A percentile compares a stretch with the other conserved stretches of the same genome.
These are phyloP conservation scores for Julus scanicus DNA, from an alignment of 2,888 invertebrate species.

Conservation along the genomic window DNA sequence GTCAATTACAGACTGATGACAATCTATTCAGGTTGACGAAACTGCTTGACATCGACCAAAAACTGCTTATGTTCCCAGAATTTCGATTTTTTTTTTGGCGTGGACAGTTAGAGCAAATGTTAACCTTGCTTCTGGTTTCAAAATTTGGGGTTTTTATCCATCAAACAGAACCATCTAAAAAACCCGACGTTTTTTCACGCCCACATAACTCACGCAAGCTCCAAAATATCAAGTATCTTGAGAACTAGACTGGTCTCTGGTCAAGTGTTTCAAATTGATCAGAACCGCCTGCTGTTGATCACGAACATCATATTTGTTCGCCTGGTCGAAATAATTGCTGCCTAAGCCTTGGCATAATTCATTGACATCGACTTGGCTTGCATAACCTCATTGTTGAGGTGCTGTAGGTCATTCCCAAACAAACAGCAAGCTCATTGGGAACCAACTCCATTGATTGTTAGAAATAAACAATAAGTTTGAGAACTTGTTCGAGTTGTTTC, in stretches of 20 bases:
- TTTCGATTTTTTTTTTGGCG: no score
- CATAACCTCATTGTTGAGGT: neutral
- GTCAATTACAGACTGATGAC: no score
- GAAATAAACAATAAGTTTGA: slow-evolving; percentile 14
- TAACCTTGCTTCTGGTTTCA: neutral
- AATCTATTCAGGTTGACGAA: no score
- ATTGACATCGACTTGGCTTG: slow-evolving; percentile 30
- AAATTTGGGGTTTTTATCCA: neutral
- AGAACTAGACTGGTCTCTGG: neutral
- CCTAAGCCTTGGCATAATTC: slow-evolving; percentile 20
- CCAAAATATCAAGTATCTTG: neutral
- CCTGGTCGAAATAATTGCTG: slow-evolving; percentile 15
- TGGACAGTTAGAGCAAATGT: neutral
- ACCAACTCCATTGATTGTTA: slow-evolving; percentile 8
- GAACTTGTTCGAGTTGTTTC: neutral
- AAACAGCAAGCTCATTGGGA: neutral
- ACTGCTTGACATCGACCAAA: no score
- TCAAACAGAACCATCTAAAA: neutral
- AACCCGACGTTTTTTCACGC: neutral
- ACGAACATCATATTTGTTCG: neutral
- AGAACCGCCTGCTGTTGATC: slow-evolving; percentile 28
- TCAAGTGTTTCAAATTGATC: slow-evolving; percentile 1
- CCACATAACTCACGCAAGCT: neutral
- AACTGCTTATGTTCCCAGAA: no score
- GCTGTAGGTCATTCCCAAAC: slow-evolving; percentile 11